Evolutionary conservation across 2,888 invertebrate species (phyloP).

Genomic region (Crematogaster levior): DNA sequence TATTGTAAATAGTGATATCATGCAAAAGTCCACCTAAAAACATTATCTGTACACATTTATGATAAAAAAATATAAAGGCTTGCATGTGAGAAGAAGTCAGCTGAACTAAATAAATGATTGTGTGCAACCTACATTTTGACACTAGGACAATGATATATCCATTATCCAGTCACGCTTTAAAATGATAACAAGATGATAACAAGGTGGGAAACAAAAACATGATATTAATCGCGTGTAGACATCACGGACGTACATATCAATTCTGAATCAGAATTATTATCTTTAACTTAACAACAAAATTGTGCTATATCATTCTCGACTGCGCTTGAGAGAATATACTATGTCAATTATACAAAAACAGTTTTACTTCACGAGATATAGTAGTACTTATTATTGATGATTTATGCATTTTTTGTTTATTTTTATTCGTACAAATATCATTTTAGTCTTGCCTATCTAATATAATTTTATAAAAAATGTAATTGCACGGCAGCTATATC

Average conservation of each 20-base stretch:
- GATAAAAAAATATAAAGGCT: no score
- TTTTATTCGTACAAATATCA: neutral
- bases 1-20: no score
- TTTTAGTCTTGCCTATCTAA: neutral
- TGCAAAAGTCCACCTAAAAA: no score
- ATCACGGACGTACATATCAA: neutral
- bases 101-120: neutral
- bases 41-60: no score
- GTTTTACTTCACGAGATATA: neutral
- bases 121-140: neutral
- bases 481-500: neutral
- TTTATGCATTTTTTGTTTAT: neutral
- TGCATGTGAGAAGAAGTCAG: neutral
- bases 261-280: neutral
- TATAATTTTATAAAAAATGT: neutral
- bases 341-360: no score
- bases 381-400: neutral
- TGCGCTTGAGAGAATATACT: no score
- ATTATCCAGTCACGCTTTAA: conserved; percentile 3
- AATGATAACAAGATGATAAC: neutral
- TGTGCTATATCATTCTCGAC: neutral
- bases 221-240: neutral
- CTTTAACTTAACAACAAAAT: neutral
- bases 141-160: neutral
- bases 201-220: neutral